Evolutionary conservation across 2,797 vertebrate species (phyloP).

Genomic region (Enteromius trimaculatus): DNA sequence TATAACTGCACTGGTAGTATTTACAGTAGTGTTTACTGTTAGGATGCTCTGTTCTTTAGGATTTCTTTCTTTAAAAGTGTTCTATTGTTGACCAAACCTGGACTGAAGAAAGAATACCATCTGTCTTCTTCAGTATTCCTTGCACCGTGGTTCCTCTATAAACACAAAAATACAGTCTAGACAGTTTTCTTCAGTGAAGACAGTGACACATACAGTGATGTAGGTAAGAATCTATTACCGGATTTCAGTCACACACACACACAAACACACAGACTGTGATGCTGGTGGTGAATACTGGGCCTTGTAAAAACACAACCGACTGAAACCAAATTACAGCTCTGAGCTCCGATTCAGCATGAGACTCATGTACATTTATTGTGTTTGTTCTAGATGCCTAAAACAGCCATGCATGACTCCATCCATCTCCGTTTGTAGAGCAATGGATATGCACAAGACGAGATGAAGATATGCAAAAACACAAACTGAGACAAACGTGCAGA

Average conservation of each 20-base stretch:
- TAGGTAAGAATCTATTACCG: slow-evolving; percentile 55
- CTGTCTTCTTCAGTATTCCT: slow-evolving; percentile 49
- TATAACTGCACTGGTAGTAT: background rate
- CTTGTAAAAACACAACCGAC: slow-evolving; percentile 57
- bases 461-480: slow-evolving; percentile 72
- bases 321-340: slow-evolving; percentile 69
- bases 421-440: slow-evolving; percentile 76
- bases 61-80: slow-evolving; percentile 5
- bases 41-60: background rate
- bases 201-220: slow-evolving; percentile 50
- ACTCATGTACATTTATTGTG: slow-evolving; percentile 77
- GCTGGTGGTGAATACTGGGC: slow-evolving; percentile 44
- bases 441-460: slow-evolving; percentile 70
- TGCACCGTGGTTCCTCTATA: slow-evolving; percentile 36
- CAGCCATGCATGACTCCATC: slow-evolving; percentile 83
- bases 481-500: slow-evolving; percentile 73
- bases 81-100: slow-evolving; percentile 46
- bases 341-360: slow-evolving; percentile 77
- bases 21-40: background rate
- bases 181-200: slow-evolving; percentile 50
- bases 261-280: slow-evolving; percentile 40
- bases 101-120: slow-evolving; percentile 33
- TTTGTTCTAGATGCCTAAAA: slow-evolving; percentile 76
- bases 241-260: slow-evolving; percentile 59
- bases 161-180: slow-evolving; percentile 53